A percentile compares a stretch with the other conserved stretches of the same genome.
These are phyloP conservation scores for Amphipoea oculea DNA, from an alignment of 2,888 invertebrate genomes.

Conservation along the genomic window DNA sequence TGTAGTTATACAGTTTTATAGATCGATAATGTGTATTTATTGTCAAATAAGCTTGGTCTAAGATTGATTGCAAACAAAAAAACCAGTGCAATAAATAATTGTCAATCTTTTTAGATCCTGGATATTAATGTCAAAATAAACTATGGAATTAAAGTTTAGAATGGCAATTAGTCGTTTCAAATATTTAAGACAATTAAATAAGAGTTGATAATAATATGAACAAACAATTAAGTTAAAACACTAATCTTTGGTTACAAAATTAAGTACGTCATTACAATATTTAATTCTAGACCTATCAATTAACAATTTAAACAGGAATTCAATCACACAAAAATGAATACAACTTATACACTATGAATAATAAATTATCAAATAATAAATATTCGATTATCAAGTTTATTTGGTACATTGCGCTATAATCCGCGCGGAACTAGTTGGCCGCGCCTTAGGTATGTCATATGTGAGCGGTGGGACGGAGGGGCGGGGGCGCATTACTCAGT, in stretches of 20 bases:
- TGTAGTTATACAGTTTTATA: background rate
- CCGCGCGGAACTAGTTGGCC: too few relatives aligned
- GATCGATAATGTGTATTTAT: constrained; percentile 30
- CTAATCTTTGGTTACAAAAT: constrained; percentile 54
- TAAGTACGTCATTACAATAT: constrained; percentile 40
- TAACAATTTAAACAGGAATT: constrained; percentile 39
- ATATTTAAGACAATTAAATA: background rate
- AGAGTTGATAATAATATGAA: constrained; percentile 24
- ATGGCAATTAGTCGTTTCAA: background rate
- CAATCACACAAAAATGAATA: constrained; percentile 56
- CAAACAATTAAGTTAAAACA: constrained; percentile 29
- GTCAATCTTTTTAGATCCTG: background rate
- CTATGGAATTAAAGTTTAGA: constrained; percentile 11
- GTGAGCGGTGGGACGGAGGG: too few relatives aligned
- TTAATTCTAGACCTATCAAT: constrained; percentile 41
- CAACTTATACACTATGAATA: constrained; percentile 58
- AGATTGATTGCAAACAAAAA: background rate
- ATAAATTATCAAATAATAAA: constrained; percentile 36
- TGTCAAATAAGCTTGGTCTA: constrained; percentile 42
- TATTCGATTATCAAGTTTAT: constrained; percentile 34
- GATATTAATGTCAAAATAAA: background rate
- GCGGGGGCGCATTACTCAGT: too few relatives aligned
- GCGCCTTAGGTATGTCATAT: too few relatives aligned
- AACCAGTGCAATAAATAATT: background rate
- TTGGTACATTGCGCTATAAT: constrained; percentile 9